Evolutionary conservation across 2,888 invertebrate species (phyloP).

Genomic region (Laothoe populi): DNA sequence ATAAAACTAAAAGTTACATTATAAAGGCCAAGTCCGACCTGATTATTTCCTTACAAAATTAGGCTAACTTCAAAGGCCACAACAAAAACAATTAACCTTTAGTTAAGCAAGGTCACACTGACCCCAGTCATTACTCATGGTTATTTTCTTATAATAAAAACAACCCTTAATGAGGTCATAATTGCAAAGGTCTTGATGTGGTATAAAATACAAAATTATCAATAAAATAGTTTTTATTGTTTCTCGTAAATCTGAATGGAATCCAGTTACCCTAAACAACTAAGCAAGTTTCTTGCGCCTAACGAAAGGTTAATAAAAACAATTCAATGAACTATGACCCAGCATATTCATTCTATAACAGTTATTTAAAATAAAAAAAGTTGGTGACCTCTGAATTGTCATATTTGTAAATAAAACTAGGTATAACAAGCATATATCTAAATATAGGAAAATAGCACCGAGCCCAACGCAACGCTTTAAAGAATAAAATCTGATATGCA

Average conservation of each 20-base stretch:
- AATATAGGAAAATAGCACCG: constrained; percentile 33
- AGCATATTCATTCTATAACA: not conserved
- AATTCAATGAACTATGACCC: not conserved
- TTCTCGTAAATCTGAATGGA: no score
- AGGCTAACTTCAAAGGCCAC: not conserved
- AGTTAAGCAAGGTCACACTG: not conserved
- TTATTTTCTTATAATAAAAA: not conserved
- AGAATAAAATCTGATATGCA: not conserved
- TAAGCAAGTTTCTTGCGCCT: not conserved
- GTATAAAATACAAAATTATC: no score
- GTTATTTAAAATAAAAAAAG: not conserved
- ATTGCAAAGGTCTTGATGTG: not conserved
- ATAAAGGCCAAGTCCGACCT: not conserved
- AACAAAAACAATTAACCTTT: constrained; percentile 10
- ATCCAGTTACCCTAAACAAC: no score
- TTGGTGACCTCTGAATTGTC: constrained; percentile 6
- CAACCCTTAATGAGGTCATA: not conserved
- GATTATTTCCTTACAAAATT: not conserved
- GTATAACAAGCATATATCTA: constrained; percentile 30
- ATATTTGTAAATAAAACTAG: constrained; percentile 4
- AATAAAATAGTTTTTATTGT: no score
- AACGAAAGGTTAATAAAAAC: constrained; percentile 6
- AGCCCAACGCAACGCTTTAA: constrained; percentile 25
- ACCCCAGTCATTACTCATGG: not conserved
- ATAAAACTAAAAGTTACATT: not conserved